phyloP scores from a whole-genome alignment of 2,888 invertebrate species.

The Dichetophora obliterata region DNA sequence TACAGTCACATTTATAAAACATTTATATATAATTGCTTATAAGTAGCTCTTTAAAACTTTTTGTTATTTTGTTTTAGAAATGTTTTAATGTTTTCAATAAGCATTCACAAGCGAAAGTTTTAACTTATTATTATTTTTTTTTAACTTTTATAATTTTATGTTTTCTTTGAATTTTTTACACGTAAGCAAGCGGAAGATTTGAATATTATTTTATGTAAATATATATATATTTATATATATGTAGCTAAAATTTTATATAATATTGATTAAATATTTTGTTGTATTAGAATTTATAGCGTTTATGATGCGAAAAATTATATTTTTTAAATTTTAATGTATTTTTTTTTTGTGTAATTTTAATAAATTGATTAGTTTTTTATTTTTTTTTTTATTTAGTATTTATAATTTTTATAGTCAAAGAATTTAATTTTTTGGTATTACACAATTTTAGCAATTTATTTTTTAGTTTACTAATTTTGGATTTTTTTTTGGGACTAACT shows the following conservation, averaged over 20 bases:
- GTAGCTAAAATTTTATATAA: background rate
- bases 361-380: too few relatives aligned
- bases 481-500: background rate
- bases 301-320: background rate
- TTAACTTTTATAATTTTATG: background rate
- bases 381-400: too few relatives aligned
- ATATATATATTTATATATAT: too few relatives aligned
- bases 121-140: background rate
- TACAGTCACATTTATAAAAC: too few relatives aligned
- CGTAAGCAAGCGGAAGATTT: conserved; percentile 4
- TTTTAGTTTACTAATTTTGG: background rate
- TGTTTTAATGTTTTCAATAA: background rate
- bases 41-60: too few relatives aligned
- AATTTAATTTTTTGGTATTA: too few relatives aligned
- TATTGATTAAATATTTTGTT: background rate
- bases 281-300: background rate
- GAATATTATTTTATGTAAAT: background rate
- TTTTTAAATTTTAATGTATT: background rate
- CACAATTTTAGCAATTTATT: background rate
- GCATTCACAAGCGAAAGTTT: background rate
- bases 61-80: too few relatives aligned
- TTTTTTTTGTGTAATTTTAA: too few relatives aligned
- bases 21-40: too few relatives aligned
- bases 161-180: background rate
- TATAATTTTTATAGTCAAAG: too few relatives aligned